A percentile compares a stretch with the other conserved stretches of the same genome.
Conservation (phyloP, 2,888 invertebrate species). For the Chrysina gloriosa region DNA sequence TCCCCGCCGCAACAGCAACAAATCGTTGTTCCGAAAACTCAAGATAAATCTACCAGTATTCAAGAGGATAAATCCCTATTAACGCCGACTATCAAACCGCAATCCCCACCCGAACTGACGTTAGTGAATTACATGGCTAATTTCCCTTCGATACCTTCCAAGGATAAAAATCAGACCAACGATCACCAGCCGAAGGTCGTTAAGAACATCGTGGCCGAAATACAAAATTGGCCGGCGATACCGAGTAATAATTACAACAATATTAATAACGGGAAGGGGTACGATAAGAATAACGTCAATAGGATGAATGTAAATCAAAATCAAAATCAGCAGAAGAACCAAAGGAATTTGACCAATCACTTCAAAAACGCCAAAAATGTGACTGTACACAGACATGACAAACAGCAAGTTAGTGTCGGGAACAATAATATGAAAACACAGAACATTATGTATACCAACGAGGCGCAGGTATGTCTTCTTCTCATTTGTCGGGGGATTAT, state of each 20-base stretch:
- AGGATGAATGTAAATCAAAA: not conserved
- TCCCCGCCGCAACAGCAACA: slow-evolving; percentile 31
- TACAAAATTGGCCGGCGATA: slow-evolving; percentile 61
- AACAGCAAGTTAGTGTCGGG: slow-evolving; percentile 8
- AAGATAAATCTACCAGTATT: slow-evolving; percentile 31
- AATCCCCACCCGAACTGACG: slow-evolving; percentile 28
- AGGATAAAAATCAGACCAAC: slow-evolving; percentile 35
- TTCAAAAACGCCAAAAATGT: slow-evolving; percentile 34
- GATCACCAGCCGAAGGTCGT: slow-evolving; percentile 16
- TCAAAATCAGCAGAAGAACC: slow-evolving; percentile 28
- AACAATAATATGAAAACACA: slow-evolving; percentile 21
- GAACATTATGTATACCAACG: slow-evolving; percentile 20
- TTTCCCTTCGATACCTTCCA: slow-evolving; percentile 36
- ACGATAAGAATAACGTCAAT: slow-evolving; percentile 35
- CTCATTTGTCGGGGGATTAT: no score
- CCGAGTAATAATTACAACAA: slow-evolving; percentile 46
- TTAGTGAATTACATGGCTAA: slow-evolving; percentile 37
- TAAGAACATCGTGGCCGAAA: slow-evolving; percentile 54
- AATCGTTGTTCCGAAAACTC: slow-evolving; percentile 11
- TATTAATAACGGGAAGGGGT: slow-evolving; percentile 20
- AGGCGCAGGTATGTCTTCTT: slow-evolving; percentile 12
- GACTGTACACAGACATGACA: slow-evolving; percentile 15
- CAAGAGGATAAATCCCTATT: slow-evolving; percentile 5
- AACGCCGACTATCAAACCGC: not conserved
- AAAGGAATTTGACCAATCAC: slow-evolving; percentile 32